Percentiles rank a stretch among this genome's conserved stretches.
These are phyloP conservation scores for Ageneiosus marmoratus DNA, from an alignment of 2,113 vertebrate species.

Conservation along the genomic window DNA sequence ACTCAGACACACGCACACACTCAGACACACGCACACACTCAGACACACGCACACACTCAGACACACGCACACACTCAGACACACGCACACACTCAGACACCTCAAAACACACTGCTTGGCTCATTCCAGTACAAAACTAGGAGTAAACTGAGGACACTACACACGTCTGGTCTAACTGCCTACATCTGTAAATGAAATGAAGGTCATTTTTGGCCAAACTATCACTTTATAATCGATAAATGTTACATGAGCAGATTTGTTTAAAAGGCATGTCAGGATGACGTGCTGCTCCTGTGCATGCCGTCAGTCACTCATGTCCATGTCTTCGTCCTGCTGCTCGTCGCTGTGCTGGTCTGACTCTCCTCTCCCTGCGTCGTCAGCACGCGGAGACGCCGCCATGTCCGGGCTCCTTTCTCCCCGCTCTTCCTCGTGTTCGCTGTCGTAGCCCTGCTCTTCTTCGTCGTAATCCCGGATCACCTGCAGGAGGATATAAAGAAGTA, in stretches of 20 bases:
- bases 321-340: conserved; percentile 95
- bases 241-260: background rate
- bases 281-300: background rate
- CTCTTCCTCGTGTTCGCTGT: conserved; percentile 88
- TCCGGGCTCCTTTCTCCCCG: conserved; percentile 80
- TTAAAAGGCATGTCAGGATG: background rate
- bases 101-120: background rate
- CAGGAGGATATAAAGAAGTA: too few relatives aligned
- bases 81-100: background rate
- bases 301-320: conserved; percentile 97
- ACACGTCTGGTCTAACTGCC: conserved; percentile 15
- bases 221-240: conserved; percentile 6
- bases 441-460: conserved; percentile 96
- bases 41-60: too few relatives aligned
- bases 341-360: conserved; percentile 90
- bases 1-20: too few relatives aligned
- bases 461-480: conserved; percentile 98
- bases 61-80: too few relatives aligned
- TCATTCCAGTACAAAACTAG: conserved; percentile 6
- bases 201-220: background rate
- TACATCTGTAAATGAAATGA: background rate
- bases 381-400: conserved; percentile 75
- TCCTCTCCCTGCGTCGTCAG: conserved; percentile 75
- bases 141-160: background rate
- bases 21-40: too few relatives aligned